These are phyloP conservation scores for Lamellibrachia luymesi DNA, from an alignment of 1,140 invertebrate species.

Conservation along the genomic window DNA sequence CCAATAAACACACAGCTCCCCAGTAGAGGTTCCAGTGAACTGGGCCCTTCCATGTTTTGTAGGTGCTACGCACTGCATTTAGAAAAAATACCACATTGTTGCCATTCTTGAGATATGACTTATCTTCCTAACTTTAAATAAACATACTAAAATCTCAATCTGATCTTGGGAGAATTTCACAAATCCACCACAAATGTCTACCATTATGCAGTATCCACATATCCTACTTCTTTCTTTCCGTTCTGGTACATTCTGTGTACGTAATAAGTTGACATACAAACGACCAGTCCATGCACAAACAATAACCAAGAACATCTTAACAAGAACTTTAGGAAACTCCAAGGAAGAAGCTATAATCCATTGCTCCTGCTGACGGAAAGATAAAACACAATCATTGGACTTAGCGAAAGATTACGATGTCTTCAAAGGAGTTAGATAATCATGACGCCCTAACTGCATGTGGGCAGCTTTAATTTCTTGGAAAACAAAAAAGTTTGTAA, in stretches of 20 bases:
- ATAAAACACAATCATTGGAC: background rate
- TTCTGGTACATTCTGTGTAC: background rate
- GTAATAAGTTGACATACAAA: background rate
- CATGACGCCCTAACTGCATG: background rate
- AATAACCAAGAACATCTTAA: background rate
- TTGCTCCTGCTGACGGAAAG: background rate
- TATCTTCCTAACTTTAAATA: background rate
- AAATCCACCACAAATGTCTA: background rate
- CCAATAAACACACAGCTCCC: background rate
- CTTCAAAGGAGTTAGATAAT: background rate
- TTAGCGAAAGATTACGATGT: background rate
- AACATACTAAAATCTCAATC: background rate
- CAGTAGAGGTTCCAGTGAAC: background rate
- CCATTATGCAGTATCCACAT: background rate
- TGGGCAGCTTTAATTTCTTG: background rate
- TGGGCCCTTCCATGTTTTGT: background rate
- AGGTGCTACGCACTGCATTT: background rate
- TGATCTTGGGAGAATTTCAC: background rate
- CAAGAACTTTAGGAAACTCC: background rate
- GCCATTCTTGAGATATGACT: background rate
- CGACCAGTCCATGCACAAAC: background rate
- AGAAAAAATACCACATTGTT: background rate
- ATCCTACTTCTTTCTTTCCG: background rate
- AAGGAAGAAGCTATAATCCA: background rate
- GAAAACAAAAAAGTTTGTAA: background rate